phyloP scores from a whole-genome alignment of 2,888 invertebrate species.

The Athalia circularis region DNA sequence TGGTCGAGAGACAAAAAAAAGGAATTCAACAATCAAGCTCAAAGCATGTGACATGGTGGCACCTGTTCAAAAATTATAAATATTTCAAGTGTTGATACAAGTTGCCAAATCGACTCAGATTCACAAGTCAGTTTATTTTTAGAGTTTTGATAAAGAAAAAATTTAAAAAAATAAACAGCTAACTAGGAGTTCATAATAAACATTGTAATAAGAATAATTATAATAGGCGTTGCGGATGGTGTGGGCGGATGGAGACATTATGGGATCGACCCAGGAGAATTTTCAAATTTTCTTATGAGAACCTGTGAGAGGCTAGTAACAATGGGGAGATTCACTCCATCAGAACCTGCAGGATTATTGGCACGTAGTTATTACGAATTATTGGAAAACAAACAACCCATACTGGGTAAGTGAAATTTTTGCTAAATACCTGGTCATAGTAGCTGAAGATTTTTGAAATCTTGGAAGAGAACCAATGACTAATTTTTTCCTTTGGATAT shows the following conservation, averaged over 20 bases:
- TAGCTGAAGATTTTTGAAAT: neutral
- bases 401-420: conserved; percentile 81
- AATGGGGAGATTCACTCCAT: conserved; percentile 90
- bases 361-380: conserved; percentile 95
- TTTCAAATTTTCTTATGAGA: conserved; percentile 95
- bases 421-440: neutral
- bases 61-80: conserved; percentile 52
- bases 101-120: conserved; percentile 52
- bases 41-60: conserved; percentile 53
- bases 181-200: conserved; percentile 19
- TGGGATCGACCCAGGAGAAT: conserved; percentile 97
- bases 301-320: conserved; percentile 95
- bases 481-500: conserved; percentile 57
- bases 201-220: conserved; percentile 34
- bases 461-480: neutral
- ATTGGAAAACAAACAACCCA: conserved; percentile 92
- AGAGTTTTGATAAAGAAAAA: conserved; percentile 25
- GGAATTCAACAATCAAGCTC: neutral
- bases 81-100: conserved; percentile 47
- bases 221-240: conserved; percentile 96
- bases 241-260: conserved; percentile 99
- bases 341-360: conserved; percentile 91
- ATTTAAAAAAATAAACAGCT: neutral
- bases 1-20: neutral
- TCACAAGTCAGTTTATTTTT: conserved; percentile 39